A percentile compares a stretch with the other conserved stretches of the same genome.
Evolutionary conservation across 2,797 vertebrate species (phyloP).

Genomic region (Chelidonichthys spinosus): DNA sequence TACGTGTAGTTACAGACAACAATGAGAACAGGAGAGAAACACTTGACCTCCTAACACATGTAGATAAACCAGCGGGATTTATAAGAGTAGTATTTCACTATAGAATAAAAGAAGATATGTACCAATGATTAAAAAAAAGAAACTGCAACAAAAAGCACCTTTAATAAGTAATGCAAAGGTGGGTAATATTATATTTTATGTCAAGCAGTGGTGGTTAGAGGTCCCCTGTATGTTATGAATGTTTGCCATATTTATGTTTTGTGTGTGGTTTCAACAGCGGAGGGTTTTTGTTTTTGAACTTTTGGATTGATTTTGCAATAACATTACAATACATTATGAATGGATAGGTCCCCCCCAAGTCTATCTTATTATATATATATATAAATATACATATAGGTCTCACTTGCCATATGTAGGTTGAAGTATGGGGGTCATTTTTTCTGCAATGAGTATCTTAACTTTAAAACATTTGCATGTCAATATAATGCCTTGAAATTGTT

Average conservation of each 20-base stretch:
- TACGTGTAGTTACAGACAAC: not conserved
- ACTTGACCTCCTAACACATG: too few species aligned
- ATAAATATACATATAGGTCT: not conserved
- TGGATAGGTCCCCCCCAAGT: too few species aligned
- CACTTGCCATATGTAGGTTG: not conserved
- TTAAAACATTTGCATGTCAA: not conserved
- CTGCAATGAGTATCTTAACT: not conserved
- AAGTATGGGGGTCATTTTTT: not conserved
- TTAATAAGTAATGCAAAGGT: slow-evolving; percentile 14
- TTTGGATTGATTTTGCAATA: not conserved
- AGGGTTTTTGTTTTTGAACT: not conserved
- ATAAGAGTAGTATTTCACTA: not conserved
- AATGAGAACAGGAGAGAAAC: not conserved
- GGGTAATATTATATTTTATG: slow-evolving; percentile 4
- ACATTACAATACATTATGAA: too few species aligned
- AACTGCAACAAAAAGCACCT: not conserved
- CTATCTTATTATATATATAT: too few species aligned
- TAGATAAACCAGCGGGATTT: not conserved
- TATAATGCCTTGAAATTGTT: not conserved
- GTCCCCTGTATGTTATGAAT: slow-evolving; percentile 12
- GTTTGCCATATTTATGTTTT: slow-evolving; percentile 31
- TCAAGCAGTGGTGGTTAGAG: slow-evolving; percentile 18
- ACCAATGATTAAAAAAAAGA: not conserved
- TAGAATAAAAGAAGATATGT: not conserved
- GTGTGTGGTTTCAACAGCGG: slow-evolving; percentile 16